phyloP scores from a whole-genome alignment of 2,888 invertebrate species.

The Steinernema hermaphroditum region DNA sequence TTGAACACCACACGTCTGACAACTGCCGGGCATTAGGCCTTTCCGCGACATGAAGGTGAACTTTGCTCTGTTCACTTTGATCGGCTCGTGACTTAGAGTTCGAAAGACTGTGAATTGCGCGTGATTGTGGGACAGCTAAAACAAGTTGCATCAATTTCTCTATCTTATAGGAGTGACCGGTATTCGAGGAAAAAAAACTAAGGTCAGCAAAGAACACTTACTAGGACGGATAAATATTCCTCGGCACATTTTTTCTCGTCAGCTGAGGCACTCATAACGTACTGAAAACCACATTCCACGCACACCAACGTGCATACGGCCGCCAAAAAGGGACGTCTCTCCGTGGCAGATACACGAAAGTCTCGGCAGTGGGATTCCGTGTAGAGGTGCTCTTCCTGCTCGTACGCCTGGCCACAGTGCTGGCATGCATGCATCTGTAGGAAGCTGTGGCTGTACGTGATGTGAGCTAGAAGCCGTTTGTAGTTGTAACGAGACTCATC shows the following conservation, averaged over 20 bases:
- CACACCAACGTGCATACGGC: slow-evolving; percentile 11
- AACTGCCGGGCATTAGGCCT: neutral
- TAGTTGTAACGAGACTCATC: neutral
- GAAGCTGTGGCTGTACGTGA: neutral
- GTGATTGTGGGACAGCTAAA: neutral
- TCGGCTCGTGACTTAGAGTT: neutral
- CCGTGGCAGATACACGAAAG: neutral
- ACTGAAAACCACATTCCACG: slow-evolving; percentile 18
- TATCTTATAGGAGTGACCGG: no score
- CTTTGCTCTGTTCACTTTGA: neutral
- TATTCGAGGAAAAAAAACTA: no score
- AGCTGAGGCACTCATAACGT: slow-evolving; percentile 4
- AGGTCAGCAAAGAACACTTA: no score
- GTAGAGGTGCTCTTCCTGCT: neutral
- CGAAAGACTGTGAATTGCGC: neutral
- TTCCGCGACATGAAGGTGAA: neutral
- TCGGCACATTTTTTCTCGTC: neutral
- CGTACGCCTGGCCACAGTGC: slow-evolving; percentile 6
- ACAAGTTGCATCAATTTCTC: neutral
- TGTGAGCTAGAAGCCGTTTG: neutral
- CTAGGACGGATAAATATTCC: slow-evolving; percentile 4
- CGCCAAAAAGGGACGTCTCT: neutral
- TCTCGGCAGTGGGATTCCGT: slow-evolving; percentile 11
- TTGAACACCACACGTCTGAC: neutral
- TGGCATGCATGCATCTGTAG: slow-evolving; percentile 6